phyloP scores from a whole-genome alignment of 2,888 invertebrate genomes.

The Ectemnius cavifrons region DNA sequence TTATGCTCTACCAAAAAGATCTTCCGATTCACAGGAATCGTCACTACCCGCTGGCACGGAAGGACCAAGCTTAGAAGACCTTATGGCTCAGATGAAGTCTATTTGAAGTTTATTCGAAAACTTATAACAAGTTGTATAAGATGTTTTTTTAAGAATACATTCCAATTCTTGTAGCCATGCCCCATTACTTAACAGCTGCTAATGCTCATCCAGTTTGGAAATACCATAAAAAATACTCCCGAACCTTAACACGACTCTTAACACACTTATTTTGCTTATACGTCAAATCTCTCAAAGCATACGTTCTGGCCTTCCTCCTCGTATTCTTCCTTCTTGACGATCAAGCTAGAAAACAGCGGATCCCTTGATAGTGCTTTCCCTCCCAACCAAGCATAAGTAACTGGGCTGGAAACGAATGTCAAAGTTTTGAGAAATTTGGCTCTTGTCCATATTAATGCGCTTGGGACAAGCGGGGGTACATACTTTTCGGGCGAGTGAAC shows the following conservation, averaged over 20 bases:
- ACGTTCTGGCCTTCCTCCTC: conserved; percentile 89
- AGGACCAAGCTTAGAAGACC: conserved; percentile 89
- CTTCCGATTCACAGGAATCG: conserved; percentile 4
- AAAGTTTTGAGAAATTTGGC: conserved; percentile 14
- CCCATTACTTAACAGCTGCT: neutral
- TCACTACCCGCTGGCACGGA: conserved; percentile 72
- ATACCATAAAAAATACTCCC: too few species aligned
- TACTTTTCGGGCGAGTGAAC: conserved; percentile 85
- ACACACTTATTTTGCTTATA: conserved; percentile 61
- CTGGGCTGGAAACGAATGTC: conserved; percentile 80
- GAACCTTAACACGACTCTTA: too few species aligned
- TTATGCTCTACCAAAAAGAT: conserved; percentile 80
- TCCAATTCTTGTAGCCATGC: conserved; percentile 12
- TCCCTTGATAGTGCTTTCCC: conserved; percentile 88
- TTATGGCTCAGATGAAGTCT: conserved; percentile 95
- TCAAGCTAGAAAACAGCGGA: conserved; percentile 84
- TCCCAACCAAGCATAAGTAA: conserved; percentile 93
- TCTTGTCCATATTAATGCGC: neutral
- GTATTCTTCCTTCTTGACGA: conserved; percentile 91
- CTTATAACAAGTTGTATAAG: neutral
- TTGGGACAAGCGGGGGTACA: conserved; percentile 62
- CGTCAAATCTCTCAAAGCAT: conserved; percentile 81
- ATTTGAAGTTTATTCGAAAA: conserved; percentile 80
- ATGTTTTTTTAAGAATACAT: conserved; percentile 19
- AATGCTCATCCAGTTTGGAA: too few species aligned